Evolutionary conservation across 2,888 invertebrate species (phyloP), one percentile per base, ranked within the genome.

Genomic region (Hedychridium roseum): DNA sequence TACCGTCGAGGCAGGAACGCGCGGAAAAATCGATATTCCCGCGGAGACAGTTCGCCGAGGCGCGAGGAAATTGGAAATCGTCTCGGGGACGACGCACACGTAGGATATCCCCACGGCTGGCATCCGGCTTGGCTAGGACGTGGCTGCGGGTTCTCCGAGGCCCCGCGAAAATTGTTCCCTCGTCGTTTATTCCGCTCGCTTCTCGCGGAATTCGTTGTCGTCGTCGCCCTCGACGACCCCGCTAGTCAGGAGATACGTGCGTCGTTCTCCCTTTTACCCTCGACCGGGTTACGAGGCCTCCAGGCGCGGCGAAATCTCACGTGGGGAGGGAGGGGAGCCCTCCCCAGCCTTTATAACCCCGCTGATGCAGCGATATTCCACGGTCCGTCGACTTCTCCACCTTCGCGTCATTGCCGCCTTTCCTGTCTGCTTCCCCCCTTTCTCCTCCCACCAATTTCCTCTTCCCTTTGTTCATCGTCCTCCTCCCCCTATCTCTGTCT

Each of bases 301-400:
- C n/a, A n/a, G n/a, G n/a, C n/a, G n/a, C n/a, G n/a, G n/a, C n/a
- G n/a, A n/a, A n/a, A n/a, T n/a, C n/a, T n/a, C n/a, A n/a, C n/a
- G n/a, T n/a, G n/a, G n/a, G n/a, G n/a, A n/a, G n/a, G n/a, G n/a
- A n/a, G 39, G 11, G 5, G 16, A 12, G 16, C 27, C 41, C 48
- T 6, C 12, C 38, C 43, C 39, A 41, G 12, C 27, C 26, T 43
- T 45, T 35, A 35, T 21, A 49, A 46, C 43, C 48, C 43, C 43
- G 61, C 61, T 61, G 60, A 61, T 49, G 44, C 41, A 21, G 32
- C 64, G 50, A 54, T 61, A 56, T 61, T 60, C 53, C 36, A 42
- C 42, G 27, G 14, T 30, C 11, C 28, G 6, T 28, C 11, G n/a
- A n/a, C 11, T 28, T n/a, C 28, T 28, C 28, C 11, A 6, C 9